These are phyloP conservation scores for Pandion haliaetus DNA, from an alignment of 2,113 vertebrate genomes.

Conservation along the genomic window DNA sequence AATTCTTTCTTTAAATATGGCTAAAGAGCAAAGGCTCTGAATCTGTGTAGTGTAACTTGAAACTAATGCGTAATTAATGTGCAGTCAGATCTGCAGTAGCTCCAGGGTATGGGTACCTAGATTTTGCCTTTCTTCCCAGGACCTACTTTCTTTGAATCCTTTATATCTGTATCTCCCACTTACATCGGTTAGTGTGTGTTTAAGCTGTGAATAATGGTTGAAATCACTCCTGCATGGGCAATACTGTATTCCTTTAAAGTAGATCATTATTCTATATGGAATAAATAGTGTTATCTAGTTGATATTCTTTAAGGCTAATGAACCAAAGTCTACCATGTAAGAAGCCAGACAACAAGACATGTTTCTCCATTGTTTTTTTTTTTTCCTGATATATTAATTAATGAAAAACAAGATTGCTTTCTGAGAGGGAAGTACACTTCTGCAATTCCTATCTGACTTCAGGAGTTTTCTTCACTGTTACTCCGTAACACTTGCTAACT, in stretches of 20 bases:
- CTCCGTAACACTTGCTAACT: not conserved
- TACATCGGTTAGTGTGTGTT: not conserved
- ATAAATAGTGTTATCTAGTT: slow-evolving; percentile 73
- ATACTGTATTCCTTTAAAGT: slow-evolving; percentile 41
- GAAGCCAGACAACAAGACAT: slow-evolving; percentile 72
- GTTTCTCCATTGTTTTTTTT: slow-evolving; percentile 70
- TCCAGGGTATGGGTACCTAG: not conserved
- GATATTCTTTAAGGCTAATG: slow-evolving; percentile 75
- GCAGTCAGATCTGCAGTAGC: not conserved
- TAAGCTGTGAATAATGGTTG: slow-evolving; percentile 38
- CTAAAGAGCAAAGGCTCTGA: slow-evolving; percentile 13
- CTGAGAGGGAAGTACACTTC: slow-evolving; percentile 37
- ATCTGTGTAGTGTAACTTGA: not conserved
- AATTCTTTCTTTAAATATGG: not conserved
- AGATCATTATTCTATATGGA: slow-evolving; percentile 71
- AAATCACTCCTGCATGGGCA: slow-evolving; percentile 32
- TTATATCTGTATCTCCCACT: not conserved
- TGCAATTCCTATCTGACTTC: not conserved
- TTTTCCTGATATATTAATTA: slow-evolving; percentile 77
- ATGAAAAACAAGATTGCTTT: slow-evolving; percentile 60
- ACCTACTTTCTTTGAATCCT: not conserved
- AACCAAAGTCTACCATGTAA: slow-evolving; percentile 71
- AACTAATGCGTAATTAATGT: slow-evolving; percentile 32
- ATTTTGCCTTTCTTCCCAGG: not conserved
- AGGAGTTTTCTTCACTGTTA: not conserved